A percentile compares a stretch with the other conserved stretches of the same genome.
phyloP scores from a whole-genome alignment of 2,113 vertebrate species.

The Chrysochloris asiatica region DNA sequence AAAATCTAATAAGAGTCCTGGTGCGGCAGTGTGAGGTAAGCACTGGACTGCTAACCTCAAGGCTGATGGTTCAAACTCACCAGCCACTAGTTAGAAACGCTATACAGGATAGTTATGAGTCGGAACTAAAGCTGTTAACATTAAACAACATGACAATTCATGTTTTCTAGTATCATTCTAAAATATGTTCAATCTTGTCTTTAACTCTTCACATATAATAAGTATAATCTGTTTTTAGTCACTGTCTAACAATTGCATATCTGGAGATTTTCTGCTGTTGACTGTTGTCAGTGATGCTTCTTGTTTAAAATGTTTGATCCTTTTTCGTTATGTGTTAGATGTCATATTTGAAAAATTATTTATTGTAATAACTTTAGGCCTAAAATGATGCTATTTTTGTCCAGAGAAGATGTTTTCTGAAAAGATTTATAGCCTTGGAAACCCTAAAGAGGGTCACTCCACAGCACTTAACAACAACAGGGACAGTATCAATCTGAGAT shows the following conservation, averaged over 20 bases:
- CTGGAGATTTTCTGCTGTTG: not conserved
- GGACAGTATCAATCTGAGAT: not conserved
- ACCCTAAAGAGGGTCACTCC: no score
- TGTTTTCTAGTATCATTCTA: constrained; percentile 3
- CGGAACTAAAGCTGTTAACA: no score
- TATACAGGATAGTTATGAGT: no score
- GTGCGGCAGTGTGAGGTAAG: no score
- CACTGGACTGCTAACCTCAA: no score
- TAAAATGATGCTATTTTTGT: not conserved
- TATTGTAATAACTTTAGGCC: not conserved
- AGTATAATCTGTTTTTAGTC: not conserved
- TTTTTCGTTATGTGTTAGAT: constrained; percentile 11
- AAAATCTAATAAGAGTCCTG: no score
- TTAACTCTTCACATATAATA: constrained; percentile 18
- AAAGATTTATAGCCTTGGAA: no score
- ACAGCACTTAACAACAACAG: no score
- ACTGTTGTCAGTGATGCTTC: not conserved
- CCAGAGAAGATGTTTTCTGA: no score
- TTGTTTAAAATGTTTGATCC: not conserved
- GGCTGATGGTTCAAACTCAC: no score
- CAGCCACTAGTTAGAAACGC: no score
- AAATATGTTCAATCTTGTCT: not conserved
- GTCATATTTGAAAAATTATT: constrained; percentile 23
- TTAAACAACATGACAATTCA: no score
- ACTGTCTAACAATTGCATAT: not conserved